phyloP scores from a whole-genome alignment of 2,113 vertebrate species.

The Pterocles orientalis region DNA sequence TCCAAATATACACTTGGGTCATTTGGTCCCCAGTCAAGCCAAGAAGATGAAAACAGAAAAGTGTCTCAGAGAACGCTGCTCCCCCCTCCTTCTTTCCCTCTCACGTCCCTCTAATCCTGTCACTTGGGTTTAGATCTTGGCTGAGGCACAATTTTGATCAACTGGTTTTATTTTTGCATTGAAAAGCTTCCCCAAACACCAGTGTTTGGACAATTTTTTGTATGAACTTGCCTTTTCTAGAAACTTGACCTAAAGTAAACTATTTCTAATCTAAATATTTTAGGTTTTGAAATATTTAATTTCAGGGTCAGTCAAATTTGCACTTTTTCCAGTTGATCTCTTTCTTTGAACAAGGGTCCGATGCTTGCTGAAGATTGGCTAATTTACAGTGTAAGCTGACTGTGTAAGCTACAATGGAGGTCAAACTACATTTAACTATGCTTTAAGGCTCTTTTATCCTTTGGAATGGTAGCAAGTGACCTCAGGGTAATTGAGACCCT shows the following conservation, averaged over 20 bases:
- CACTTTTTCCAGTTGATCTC: not conserved
- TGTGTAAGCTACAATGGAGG: not conserved
- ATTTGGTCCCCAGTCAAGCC: not conserved
- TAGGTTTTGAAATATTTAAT: not conserved
- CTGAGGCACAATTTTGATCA: not conserved
- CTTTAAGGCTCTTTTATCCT: not conserved
- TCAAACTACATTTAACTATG: not conserved
- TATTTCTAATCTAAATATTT: constrained; percentile 6
- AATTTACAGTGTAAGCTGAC: not conserved
- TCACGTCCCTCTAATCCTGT: not conserved
- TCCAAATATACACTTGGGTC: not conserved
- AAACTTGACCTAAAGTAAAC: not conserved
- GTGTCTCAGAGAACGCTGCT: not conserved
- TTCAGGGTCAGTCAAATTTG: not conserved
- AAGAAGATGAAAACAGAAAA: not conserved
- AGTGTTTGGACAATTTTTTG: not conserved
- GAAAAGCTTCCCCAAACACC: not conserved
- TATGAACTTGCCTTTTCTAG: not conserved
- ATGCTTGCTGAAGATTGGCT: not conserved
- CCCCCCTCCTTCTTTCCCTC: not conserved
- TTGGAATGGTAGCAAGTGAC: not conserved
- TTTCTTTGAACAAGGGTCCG: not conserved
- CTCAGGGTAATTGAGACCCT: not conserved
- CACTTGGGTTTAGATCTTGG: not conserved
- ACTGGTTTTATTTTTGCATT: not conserved